A percentile compares a stretch with the other conserved stretches of the same genome.
phyloP scores from a whole-genome alignment of 2,888 invertebrate species.

The Acanthopleura granulata region DNA sequence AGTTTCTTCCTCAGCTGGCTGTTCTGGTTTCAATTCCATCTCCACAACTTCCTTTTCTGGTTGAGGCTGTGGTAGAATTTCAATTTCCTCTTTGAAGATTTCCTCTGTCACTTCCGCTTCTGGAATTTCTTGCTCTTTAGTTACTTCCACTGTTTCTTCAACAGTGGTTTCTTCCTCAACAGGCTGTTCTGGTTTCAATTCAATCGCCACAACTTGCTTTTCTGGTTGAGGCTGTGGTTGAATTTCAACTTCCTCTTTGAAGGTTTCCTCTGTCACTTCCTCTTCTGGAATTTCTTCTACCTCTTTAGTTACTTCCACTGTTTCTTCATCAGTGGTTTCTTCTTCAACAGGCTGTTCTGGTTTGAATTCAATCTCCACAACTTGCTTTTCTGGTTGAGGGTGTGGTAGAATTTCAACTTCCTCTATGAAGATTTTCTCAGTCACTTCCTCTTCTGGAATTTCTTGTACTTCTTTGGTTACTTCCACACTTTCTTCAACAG shows the following conservation, averaged over 20 bases:
- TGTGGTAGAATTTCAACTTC: slow-evolving; percentile 8
- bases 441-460: neutral
- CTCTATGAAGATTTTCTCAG: slow-evolving; percentile 20
- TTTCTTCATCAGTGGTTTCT: too few relatives aligned
- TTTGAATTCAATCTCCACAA: slow-evolving; percentile 26
- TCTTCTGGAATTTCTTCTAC: slow-evolving; percentile 9
- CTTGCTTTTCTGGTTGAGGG: too few relatives aligned
- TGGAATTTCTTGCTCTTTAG: slow-evolving; percentile 22
- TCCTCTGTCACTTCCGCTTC: slow-evolving; percentile 21
- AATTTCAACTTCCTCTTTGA: slow-evolving; percentile 25
- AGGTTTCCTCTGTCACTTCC: slow-evolving; percentile 23
- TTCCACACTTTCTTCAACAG: neutral
- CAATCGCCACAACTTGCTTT: neutral
- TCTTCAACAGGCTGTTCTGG: slow-evolving; percentile 20
- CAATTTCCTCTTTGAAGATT: slow-evolving; percentile 20
- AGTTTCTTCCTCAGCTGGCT: neutral
- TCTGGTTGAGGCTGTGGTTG: slow-evolving; percentile 24
- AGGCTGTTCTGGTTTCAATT: slow-evolving; percentile 20
- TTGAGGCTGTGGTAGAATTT: neutral
- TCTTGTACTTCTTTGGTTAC: slow-evolving; percentile 10
- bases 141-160: slow-evolving; percentile 28
- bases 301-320: slow-evolving; percentile 2
- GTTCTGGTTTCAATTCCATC: slow-evolving; percentile 8
- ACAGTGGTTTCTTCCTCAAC: too few relatives aligned
- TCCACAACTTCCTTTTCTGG: slow-evolving; percentile 28